Percentiles rank a stretch among this genome's conserved stretches.
These are phyloP conservation scores for Zelostemma sp. DNA, from an alignment of 1,140 invertebrate genomes.

Conservation along the genomic window DNA sequence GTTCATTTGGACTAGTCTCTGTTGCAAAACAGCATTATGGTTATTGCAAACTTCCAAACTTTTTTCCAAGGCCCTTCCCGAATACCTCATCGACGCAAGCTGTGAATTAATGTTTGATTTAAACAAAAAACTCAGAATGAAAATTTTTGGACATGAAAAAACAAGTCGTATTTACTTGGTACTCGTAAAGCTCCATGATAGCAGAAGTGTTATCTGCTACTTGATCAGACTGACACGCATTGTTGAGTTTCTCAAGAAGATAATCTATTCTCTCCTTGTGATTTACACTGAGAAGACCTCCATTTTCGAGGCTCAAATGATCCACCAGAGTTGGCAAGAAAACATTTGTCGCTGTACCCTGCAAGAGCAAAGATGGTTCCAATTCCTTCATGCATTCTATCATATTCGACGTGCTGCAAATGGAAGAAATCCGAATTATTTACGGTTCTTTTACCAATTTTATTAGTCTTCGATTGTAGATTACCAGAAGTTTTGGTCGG, in stretches of 20 bases:
- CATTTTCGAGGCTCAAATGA: slow-evolving; percentile 33
- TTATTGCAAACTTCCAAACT: slow-evolving; percentile 71
- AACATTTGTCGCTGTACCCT: slow-evolving; percentile 43
- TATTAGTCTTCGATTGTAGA: slow-evolving; percentile 30
- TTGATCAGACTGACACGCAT: slow-evolving; percentile 64
- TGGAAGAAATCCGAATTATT: too few species aligned
- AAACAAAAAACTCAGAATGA: too few species aligned
- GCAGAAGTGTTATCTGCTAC: slow-evolving; percentile 73
- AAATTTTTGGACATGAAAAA: too few species aligned
- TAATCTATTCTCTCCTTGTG: slow-evolving; percentile 71
- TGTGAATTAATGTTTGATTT: slow-evolving; percentile 39
- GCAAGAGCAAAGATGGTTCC: slow-evolving; percentile 64
- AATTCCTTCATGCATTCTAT: slow-evolving; percentile 64
- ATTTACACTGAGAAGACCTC: slow-evolving; percentile 60
- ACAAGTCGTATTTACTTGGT: too few species aligned
- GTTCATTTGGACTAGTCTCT: slow-evolving; percentile 67
- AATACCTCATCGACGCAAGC: slow-evolving; percentile 69
- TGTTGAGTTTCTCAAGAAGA: slow-evolving; percentile 67
- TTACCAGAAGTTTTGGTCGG: slow-evolving; percentile 65
- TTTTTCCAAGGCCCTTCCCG: slow-evolving; percentile 68
- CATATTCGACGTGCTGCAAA: neutral
- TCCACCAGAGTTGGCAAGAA: slow-evolving; percentile 22
- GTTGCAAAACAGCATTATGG: slow-evolving; percentile 69
- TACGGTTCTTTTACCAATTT: neutral
- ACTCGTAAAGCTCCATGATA: slow-evolving; percentile 80